These are phyloP conservation scores for Spongia lamella DNA, from an alignment of 37 sponge, comb jelly and placozoan species.

Conservation along the genomic window DNA sequence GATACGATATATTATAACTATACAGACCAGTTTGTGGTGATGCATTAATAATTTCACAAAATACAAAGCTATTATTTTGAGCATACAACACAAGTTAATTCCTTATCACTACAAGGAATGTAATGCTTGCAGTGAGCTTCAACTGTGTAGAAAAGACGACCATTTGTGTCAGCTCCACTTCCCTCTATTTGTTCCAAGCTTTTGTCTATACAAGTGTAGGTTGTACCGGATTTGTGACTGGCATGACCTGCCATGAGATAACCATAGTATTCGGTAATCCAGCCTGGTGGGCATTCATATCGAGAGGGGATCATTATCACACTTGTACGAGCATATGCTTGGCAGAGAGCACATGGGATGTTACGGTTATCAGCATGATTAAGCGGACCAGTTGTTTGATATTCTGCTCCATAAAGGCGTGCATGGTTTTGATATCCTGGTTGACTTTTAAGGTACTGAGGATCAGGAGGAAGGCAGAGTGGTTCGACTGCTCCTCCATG, in stretches of 20 bases:
- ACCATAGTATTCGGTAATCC: constrained; percentile 17
- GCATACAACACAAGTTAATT: constrained; percentile 33
- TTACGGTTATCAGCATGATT: background rate
- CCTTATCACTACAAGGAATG: constrained; percentile 28
- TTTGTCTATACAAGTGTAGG: constrained; percentile 20
- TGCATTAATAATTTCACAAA: too few species aligned
- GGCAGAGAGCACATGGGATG: constrained; percentile 30
- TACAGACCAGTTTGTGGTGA: too few species aligned
- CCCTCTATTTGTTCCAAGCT: constrained; percentile 12
- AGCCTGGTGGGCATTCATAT: constrained; percentile 28
- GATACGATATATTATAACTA: too few species aligned
- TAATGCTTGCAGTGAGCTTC: constrained; percentile 8
- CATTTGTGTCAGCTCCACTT: constrained; percentile 1
- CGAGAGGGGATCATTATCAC: constrained; percentile 23
- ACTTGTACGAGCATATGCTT: constrained; percentile 19
- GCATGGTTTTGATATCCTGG: constrained; percentile 5
- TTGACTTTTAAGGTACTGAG: constrained; percentile 1
- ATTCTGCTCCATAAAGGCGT: constrained; percentile 27
- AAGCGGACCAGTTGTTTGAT: constrained; percentile 13
- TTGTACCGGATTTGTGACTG: constrained; percentile 5
- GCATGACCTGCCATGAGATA: constrained; percentile 19
- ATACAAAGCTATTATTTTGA: constrained; percentile 27
- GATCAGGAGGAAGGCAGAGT: constrained; percentile 7
- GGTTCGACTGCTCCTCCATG: constrained; percentile 18
- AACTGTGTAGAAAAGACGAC: constrained; percentile 28